Conservation (phyloP, 2,113 vertebrate genomes). For the Caranx ignobilis region DNA sequence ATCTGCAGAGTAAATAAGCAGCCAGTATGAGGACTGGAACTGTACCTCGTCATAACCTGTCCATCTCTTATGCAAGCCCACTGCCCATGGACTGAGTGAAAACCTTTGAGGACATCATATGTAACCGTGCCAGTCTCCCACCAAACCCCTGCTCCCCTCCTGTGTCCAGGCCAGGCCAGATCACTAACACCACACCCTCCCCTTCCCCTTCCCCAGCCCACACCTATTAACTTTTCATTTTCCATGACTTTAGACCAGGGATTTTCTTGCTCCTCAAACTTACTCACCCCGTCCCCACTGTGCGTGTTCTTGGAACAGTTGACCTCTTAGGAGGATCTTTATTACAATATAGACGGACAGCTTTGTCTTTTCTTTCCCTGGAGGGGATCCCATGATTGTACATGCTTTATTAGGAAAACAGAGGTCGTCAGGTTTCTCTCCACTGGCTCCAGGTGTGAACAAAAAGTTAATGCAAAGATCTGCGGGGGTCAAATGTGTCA, state of each 20-base stretch:
- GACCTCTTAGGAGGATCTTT: slow-evolving; percentile 66
- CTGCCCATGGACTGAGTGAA: slow-evolving; percentile 42
- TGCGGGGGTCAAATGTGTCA: slow-evolving; percentile 4
- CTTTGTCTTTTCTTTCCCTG: slow-evolving; percentile 13
- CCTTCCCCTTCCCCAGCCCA: slow-evolving; percentile 12
- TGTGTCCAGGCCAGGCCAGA: slow-evolving; percentile 40
- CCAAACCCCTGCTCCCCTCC: slow-evolving; percentile 41
- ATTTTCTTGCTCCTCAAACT: slow-evolving; percentile 64
- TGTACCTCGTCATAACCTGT: slow-evolving; percentile 15
- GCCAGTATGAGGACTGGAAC: no score
- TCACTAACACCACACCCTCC: slow-evolving; percentile 56
- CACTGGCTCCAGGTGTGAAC: slow-evolving; percentile 18
- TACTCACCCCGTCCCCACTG: slow-evolving; percentile 65
- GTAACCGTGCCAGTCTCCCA: slow-evolving; percentile 58
- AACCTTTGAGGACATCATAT: slow-evolving; percentile 49
- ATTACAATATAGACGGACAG: slow-evolving; percentile 67
- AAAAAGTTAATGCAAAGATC: slow-evolving; percentile 19
- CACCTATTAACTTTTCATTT: slow-evolving; percentile 77
- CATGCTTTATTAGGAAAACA: slow-evolving; percentile 67
- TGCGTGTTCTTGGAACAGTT: slow-evolving; percentile 67
- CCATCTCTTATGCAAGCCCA: slow-evolving; percentile 50
- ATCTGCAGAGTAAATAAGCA: neutral
- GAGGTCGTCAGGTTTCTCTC: slow-evolving; percentile 54
- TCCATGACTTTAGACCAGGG: slow-evolving; percentile 51
- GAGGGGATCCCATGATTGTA: slow-evolving; percentile 52